Percentiles rank a stretch among this genome's conserved stretches.
Conservation (phyloP, 2,888 invertebrate species). For the Papilio elwesi region DNA sequence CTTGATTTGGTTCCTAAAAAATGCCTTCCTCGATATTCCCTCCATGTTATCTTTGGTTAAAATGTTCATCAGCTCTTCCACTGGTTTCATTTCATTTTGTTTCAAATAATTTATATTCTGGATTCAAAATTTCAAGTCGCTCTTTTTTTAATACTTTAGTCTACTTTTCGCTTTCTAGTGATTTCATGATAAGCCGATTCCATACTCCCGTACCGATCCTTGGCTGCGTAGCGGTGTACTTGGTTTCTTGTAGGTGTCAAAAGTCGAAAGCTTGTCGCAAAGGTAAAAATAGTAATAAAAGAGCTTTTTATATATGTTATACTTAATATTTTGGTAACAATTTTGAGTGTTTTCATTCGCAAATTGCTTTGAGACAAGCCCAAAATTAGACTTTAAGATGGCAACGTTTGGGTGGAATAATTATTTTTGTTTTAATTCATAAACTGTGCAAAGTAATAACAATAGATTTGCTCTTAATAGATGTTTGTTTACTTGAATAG, state of each 20-base stretch:
- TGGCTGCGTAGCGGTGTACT: conserved; percentile 83
- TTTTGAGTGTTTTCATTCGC: conserved; percentile 55
- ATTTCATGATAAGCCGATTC: conserved; percentile 46
- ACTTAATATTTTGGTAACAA: conserved; percentile 53
- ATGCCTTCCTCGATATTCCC: conserved; percentile 47
- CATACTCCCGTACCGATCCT: conserved; percentile 47
- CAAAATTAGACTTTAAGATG: conserved; percentile 59
- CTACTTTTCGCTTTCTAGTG: conserved; percentile 42
- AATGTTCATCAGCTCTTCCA: conserved; percentile 39
- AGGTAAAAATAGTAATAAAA: conserved; percentile 65
- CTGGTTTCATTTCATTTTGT: conserved; percentile 29
- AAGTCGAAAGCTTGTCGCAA: conserved; percentile 78
- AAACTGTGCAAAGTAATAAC: conserved; percentile 75
- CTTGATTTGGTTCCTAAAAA: conserved; percentile 64
- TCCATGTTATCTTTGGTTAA: neutral
- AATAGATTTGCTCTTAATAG: conserved; percentile 77
- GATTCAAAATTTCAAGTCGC: conserved; percentile 36
- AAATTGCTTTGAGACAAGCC: conserved; percentile 77
- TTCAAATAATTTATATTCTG: conserved; percentile 32
- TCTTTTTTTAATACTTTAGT: conserved; percentile 37
- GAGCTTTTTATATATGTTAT: conserved; percentile 54
- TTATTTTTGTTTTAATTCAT: conserved; percentile 52
- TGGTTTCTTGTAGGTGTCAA: conserved; percentile 81
- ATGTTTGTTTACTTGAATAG: conserved; percentile 76
- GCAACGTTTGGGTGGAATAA: conserved; percentile 62